Conservation (phyloP, 2,888 invertebrate genomes). For the Lasioglossum morio region DNA sequence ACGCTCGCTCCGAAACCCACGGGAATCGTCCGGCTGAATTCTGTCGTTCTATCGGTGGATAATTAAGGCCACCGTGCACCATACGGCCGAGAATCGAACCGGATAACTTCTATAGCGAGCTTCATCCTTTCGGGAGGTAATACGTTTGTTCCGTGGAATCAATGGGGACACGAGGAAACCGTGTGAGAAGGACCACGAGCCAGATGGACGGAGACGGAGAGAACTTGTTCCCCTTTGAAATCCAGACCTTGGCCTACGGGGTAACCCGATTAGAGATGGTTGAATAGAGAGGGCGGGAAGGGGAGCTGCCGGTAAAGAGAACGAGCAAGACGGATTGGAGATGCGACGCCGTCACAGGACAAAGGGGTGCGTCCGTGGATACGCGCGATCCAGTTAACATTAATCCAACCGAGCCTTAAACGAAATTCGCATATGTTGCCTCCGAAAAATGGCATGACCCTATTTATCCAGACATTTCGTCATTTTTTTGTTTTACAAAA, state of each 20-base stretch:
- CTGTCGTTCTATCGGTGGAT: conserved; percentile 42
- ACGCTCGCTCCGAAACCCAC: not conserved
- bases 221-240: conserved; percentile 51
- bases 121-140: conserved; percentile 40
- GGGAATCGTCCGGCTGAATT: conserved; percentile 15
- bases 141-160: conserved; percentile 57
- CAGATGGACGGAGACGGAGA: conserved; percentile 11
- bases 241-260: conserved; percentile 59
- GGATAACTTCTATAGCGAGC: conserved; percentile 35
- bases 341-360: conserved; percentile 3
- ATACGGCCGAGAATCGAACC: conserved; percentile 20
- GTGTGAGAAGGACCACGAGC: conserved; percentile 15
- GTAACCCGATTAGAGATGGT: conserved; percentile 58
- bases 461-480: not conserved
- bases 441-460: not conserved
- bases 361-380: conserved; percentile 18
- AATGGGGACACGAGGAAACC: conserved; percentile 25
- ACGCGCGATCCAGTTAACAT: conserved; percentile 25
- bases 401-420: not conserved
- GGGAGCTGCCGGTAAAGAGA: conserved; percentile 24
- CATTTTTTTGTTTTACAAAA: no score
- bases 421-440: not conserved
- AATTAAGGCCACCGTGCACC: conserved; percentile 50
- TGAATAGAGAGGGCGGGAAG: conserved; percentile 34
- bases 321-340: conserved; percentile 8